These are phyloP conservation scores for Condylura cristata DNA, from an alignment of 2,113 vertebrate genomes.

Conservation along the genomic window DNA sequence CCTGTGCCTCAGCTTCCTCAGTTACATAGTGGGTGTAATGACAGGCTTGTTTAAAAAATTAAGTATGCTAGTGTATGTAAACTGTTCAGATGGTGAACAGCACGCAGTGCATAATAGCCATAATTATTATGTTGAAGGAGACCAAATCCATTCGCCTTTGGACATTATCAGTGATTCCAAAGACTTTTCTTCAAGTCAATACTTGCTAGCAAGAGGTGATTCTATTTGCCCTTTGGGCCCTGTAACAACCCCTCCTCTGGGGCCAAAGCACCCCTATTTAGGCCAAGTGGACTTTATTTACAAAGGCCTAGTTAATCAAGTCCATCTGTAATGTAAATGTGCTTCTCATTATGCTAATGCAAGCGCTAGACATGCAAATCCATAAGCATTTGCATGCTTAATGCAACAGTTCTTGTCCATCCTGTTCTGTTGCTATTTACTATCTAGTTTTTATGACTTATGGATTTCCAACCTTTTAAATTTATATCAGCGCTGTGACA, in stretches of 20 bases:
- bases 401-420: constrained; percentile 85
- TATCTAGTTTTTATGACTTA: constrained; percentile 94
- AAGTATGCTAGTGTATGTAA: background rate
- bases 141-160: background rate
- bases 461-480: constrained; percentile 92
- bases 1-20: background rate
- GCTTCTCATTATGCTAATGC: constrained; percentile 83
- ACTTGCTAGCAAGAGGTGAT: background rate
- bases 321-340: constrained; percentile 78
- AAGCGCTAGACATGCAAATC: constrained; percentile 86
- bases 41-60: background rate
- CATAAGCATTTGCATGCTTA: constrained; percentile 85
- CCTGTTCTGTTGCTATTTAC: constrained; percentile 87
- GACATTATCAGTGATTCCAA: background rate
- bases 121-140: background rate
- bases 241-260: background rate
- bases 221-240: background rate
- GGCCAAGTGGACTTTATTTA: constrained; percentile 75
- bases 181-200: constrained; percentile 7
- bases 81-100: background rate
- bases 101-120: background rate
- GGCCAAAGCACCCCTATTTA: constrained; percentile 26
- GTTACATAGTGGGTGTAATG: background rate
- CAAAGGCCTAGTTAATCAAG: constrained; percentile 80
- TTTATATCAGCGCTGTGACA: constrained; percentile 90